Conservation (phyloP, 2,113 vertebrate genomes). For the Bolborhynchus lineola region DNA sequence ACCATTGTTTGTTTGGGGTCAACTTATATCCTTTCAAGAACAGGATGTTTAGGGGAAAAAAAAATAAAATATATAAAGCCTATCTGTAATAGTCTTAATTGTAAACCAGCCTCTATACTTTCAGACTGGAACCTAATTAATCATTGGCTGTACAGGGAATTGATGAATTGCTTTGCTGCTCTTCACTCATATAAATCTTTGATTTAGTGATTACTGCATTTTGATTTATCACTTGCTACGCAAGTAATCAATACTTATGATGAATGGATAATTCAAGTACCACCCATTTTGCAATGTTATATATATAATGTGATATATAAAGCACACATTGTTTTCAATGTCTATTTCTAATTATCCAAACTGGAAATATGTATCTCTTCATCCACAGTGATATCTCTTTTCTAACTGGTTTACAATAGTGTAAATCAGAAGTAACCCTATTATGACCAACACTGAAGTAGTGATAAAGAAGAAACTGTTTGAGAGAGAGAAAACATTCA, state of each 20-base stretch:
- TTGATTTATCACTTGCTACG: constrained; percentile 83
- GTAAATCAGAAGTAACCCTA: neutral
- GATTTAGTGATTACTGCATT: constrained; percentile 85
- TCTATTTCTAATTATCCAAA: constrained; percentile 34
- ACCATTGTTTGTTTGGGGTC: constrained; percentile 40
- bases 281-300: constrained; percentile 70
- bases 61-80: constrained; percentile 2
- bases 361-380: neutral
- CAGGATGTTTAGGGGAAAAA: constrained; percentile 18
- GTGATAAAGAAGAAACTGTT: neutral
- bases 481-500: neutral
- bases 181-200: constrained; percentile 89
- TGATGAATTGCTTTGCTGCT: constrained; percentile 85
- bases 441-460: neutral
- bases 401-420: neutral
- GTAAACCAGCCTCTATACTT: constrained; percentile 70
- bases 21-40: constrained; percentile 46
- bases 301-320: constrained; percentile 29
- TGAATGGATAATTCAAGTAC: constrained; percentile 84
- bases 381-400: neutral
- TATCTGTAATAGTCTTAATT: constrained; percentile 72
- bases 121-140: constrained; percentile 84
- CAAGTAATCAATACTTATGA: constrained; percentile 88
- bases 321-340: neutral
- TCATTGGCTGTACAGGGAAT: constrained; percentile 77